Percentiles rank a stretch among this genome's conserved stretches.
Conservation (phyloP, 1,140 invertebrate species). For the Bombus ignitus region DNA sequence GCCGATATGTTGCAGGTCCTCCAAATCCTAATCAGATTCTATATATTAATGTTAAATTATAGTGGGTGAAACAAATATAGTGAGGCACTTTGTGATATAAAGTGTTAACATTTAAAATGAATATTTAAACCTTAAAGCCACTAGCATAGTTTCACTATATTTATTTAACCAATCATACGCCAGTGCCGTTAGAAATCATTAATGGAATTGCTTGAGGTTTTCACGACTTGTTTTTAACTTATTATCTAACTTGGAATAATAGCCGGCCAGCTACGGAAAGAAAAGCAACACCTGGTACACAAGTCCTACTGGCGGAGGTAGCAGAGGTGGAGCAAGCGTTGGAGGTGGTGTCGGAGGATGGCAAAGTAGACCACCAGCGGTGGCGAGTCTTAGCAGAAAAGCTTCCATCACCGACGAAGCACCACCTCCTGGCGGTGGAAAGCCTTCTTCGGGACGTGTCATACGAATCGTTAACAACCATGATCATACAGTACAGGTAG, state of each 20-base stretch:
- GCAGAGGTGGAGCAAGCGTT: slow-evolving; percentile 83
- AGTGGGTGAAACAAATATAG: neutral
- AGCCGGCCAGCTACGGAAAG: slow-evolving; percentile 92
- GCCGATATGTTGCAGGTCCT: slow-evolving; percentile 81
- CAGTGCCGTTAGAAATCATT: no score
- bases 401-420: slow-evolving; percentile 85
- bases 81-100: neutral
- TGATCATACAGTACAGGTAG: slow-evolving; percentile 94
- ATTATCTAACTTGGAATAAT: slow-evolving; percentile 26
- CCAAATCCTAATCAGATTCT: neutral
- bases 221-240: neutral
- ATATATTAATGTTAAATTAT: neutral
- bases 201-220: no score
- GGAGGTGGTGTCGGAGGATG: slow-evolving; percentile 84
- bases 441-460: slow-evolving; percentile 91
- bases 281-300: slow-evolving; percentile 94
- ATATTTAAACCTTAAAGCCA: no score
- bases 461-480: slow-evolving; percentile 96
- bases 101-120: neutral
- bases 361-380: slow-evolving; percentile 89
- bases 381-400: slow-evolving; percentile 86
- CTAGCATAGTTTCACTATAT: neutral
- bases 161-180: neutral
- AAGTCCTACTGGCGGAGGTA: slow-evolving; percentile 82
- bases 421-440: slow-evolving; percentile 86